These are phyloP conservation scores for Matsumurasca onukii DNA, from an alignment of 1,140 invertebrate genomes.

Conservation along the genomic window DNA sequence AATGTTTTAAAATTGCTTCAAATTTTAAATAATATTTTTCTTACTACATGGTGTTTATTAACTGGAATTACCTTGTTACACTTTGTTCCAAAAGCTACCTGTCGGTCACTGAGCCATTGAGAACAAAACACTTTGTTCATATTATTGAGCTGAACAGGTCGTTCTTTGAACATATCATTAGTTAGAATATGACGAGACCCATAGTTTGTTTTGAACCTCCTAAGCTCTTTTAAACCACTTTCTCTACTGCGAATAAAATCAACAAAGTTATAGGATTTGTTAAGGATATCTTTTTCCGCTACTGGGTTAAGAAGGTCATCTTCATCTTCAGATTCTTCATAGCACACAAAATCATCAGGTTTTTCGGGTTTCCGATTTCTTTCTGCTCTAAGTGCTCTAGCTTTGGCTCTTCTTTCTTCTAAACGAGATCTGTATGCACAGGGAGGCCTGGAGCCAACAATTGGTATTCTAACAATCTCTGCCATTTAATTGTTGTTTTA, in stretches of 20 bases:
- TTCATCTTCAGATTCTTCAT: constrained; percentile 82
- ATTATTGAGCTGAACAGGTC: constrained; percentile 73
- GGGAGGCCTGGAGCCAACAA: constrained; percentile 67
- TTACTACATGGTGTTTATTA: too few relatives aligned
- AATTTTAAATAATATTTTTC: too few relatives aligned
- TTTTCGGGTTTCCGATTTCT: constrained; percentile 76
- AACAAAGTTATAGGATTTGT: constrained; percentile 81
- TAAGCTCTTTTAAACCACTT: constrained; percentile 66
- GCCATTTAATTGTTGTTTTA: too few relatives aligned
- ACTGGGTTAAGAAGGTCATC: constrained; percentile 78
- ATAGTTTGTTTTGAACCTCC: constrained; percentile 73
- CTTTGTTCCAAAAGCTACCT: constrained; percentile 95
- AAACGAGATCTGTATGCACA: constrained; percentile 68
- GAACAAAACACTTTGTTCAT: constrained; percentile 97
- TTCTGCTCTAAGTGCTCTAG: constrained; percentile 64
- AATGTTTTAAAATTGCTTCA: too few relatives aligned
- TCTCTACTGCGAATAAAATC: constrained; percentile 79
- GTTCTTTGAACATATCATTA: constrained; percentile 85
- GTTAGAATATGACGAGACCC: constrained; percentile 83
- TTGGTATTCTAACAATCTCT: constrained; percentile 55
- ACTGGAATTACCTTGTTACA: constrained; percentile 89
- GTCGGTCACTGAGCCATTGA: constrained; percentile 91
- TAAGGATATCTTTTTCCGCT: constrained; percentile 66
- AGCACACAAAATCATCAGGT: constrained; percentile 85
- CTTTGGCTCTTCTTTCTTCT: constrained; percentile 68